Evolutionary conservation across 2,797 vertebrate genomes (phyloP), one percentile per base, ranked within the genome.

Genomic region (Gallinago nigripennis): DNA sequence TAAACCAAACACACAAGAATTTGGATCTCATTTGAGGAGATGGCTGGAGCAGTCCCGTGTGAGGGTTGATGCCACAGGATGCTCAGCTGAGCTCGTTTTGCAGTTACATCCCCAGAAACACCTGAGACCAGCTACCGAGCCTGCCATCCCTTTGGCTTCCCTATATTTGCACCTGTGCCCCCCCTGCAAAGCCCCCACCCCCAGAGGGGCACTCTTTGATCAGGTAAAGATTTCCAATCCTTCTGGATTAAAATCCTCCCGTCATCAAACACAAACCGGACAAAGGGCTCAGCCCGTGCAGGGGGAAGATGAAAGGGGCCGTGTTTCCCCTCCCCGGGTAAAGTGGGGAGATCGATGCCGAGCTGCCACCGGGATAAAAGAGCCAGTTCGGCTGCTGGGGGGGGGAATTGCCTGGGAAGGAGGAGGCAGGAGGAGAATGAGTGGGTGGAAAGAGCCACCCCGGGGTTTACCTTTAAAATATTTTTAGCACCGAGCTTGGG

Each of bases 401-500:
- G 66, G 86, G 35, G 35, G 35, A 58, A 76, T 39, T 69, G 76
- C 66, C 43, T 66, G 95, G 92, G 89, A 93, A 79, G 87, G 84
- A 88, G 63, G 81, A 70, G 68, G 76, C 51, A 23, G 83, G 57
- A 88, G 51, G 79, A 90, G 75, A 21, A 60, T 3, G 51, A 1
- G 11, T n/a, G 3, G 7, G 50, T 63, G 28, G 33, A 28, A 94
- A 30, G 46, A 81, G 28, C 46, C 45, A 33, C 77, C 65, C 82
- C 77, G 70, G 79, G 86, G 48, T 79, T 92, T 71, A 79, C 78
- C 63, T 86, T 90, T 17, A 43, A 82, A 90, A 77, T 88, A 88
- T 92, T 97, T 97, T 97, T 90, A 94, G 96, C 48, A n/a, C 19
- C 0, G 16, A 91, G 89, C 73, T 84, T 3, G 9, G 24, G 25